Percentiles rank a stretch among this genome's conserved stretches.
Evolutionary conservation across 2,888 invertebrate genomes (phyloP).

Genomic region (Drosophila infuscata): DNA sequence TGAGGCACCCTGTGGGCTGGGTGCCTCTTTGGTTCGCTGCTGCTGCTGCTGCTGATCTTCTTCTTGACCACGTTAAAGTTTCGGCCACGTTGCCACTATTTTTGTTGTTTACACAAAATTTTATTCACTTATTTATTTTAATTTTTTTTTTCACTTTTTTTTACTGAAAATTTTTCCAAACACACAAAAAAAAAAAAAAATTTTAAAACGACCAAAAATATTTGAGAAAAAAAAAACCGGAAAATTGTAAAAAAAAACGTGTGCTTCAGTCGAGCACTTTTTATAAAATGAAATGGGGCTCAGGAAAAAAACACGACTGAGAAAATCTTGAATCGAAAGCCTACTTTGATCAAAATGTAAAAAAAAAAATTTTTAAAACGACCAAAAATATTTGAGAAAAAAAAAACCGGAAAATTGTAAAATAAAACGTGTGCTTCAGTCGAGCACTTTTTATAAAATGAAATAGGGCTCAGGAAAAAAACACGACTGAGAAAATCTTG

Average conservation of each 20-base stretch:
- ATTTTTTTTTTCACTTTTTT: no score
- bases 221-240: slow-evolving; percentile 9
- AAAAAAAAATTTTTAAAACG: no score
- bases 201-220: background rate
- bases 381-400: slow-evolving; percentile 18
- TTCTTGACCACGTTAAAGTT: no score
- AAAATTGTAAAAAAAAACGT: slow-evolving; percentile 21
- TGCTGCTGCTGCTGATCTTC: no score
- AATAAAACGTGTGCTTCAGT: slow-evolving; percentile 22
- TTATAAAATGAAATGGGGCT: slow-evolving; percentile 5
- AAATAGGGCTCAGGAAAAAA: background rate
- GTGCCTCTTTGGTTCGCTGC: no score
- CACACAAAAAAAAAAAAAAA: no score
- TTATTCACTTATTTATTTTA: no score
- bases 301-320: no score
- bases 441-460: slow-evolving; percentile 20
- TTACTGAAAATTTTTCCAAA: no score
- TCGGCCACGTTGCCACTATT: no score
- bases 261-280: slow-evolving; percentile 21
- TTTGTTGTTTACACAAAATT: no score
- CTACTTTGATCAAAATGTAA: background rate
- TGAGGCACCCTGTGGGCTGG: no score
- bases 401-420: slow-evolving; percentile 19
- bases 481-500: background rate
- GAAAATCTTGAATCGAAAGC: background rate